phyloP scores from a whole-genome alignment of 37 sponge, comb jelly and placozoan species.

The Ephydatia muelleri region DNA sequence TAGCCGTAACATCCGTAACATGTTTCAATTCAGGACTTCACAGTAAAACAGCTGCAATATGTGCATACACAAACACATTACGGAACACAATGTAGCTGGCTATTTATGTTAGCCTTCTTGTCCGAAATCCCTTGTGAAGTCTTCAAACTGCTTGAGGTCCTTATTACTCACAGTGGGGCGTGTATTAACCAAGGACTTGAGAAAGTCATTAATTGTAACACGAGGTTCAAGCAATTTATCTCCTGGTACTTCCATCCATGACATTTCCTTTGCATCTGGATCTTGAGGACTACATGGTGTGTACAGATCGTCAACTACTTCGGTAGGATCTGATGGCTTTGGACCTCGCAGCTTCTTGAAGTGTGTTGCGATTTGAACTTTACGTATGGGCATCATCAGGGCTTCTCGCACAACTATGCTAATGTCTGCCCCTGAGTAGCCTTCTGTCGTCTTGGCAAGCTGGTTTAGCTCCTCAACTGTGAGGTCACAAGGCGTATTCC shows the following conservation, averaged over 20 bases:
- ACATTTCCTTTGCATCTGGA: constrained; percentile 80
- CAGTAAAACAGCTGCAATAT: too few species aligned
- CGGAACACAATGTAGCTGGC: neutral
- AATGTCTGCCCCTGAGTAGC: constrained; percentile 97
- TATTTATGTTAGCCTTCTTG: constrained; percentile 80
- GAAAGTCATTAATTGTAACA: constrained; percentile 79
- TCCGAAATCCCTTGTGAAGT: constrained; percentile 94
- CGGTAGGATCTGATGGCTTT: constrained; percentile 13
- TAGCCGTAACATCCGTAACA: too few species aligned
- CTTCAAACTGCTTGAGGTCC: constrained; percentile 82
- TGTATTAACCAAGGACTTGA: constrained; percentile 70
- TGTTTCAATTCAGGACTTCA: too few species aligned
- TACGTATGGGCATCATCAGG: constrained; percentile 96
- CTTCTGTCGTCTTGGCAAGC: constrained; percentile 81
- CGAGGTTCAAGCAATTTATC: constrained; percentile 86
- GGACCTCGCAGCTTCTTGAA: constrained; percentile 72
- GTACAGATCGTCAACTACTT: constrained; percentile 38
- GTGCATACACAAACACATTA: too few species aligned
- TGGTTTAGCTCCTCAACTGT: constrained; percentile 46
- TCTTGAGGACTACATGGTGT: constrained; percentile 73
- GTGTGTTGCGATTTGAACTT: constrained; percentile 95
- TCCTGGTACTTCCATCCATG: constrained; percentile 89
- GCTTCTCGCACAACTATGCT: constrained; percentile 93
- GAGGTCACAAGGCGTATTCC: constrained; percentile 73
- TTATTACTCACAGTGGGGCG: constrained; percentile 89